A percentile compares a stretch with the other conserved stretches of the same genome.
Conservation (phyloP, 2,888 invertebrate genomes). For the Dascillus cervinus region DNA sequence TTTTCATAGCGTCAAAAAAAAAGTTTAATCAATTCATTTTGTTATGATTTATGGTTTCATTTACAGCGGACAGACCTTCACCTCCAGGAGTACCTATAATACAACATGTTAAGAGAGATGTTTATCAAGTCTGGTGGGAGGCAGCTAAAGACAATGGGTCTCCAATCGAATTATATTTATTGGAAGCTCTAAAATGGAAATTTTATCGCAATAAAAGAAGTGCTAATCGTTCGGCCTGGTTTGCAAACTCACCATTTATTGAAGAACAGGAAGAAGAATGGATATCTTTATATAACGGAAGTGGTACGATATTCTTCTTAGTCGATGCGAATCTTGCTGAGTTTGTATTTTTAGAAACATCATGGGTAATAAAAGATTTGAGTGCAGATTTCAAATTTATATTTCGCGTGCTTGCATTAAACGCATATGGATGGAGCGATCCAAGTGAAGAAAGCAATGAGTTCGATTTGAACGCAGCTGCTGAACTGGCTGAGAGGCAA, state of each 20-base stretch:
- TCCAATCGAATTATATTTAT: constrained; percentile 61
- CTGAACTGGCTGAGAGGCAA: constrained; percentile 46
- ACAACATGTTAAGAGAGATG: constrained; percentile 63
- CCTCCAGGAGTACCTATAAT: constrained; percentile 68
- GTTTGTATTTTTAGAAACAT: constrained; percentile 54
- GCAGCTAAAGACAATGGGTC: constrained; percentile 72
- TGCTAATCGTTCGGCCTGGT: constrained; percentile 33
- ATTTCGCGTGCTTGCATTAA: constrained; percentile 72
- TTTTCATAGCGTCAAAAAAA: too few species aligned
- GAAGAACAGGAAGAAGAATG: constrained; percentile 55
- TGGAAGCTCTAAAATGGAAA: constrained; percentile 56
- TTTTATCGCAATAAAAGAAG: constrained; percentile 35
- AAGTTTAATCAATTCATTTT: too few species aligned
- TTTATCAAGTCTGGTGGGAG: constrained; percentile 76
- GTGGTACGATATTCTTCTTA: constrained; percentile 43
- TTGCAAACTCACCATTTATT: constrained; percentile 42
- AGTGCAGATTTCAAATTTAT: constrained; percentile 55
- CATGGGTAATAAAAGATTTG: constrained; percentile 70
- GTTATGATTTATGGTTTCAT: not conserved
- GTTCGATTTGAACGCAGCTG: constrained; percentile 45
- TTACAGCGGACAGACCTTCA: constrained; percentile 67
- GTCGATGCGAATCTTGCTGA: not conserved
- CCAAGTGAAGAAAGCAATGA: constrained; percentile 62
- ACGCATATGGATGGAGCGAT: constrained; percentile 75
- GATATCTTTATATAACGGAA: constrained; percentile 67